Evolutionary conservation across 2,888 invertebrate genomes (phyloP).

Genomic region (Clitarchus hookeri): DNA sequence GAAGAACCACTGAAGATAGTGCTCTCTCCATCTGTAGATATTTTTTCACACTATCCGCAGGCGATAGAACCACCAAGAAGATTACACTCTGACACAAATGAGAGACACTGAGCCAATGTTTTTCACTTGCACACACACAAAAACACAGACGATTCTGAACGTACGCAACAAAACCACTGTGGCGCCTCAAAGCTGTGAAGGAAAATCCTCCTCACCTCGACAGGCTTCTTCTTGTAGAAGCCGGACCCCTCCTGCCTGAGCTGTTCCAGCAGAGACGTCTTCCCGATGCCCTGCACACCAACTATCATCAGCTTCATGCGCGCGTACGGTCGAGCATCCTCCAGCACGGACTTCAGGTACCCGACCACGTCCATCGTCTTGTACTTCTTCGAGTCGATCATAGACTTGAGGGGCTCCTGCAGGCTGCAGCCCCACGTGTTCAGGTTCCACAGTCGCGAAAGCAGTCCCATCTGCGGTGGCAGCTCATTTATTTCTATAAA

Average conservation of each 20-base stretch:
- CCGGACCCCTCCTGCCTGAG: conserved; percentile 84
- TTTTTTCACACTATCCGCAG: no score
- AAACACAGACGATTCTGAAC: no score
- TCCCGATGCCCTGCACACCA: conserved; percentile 82
- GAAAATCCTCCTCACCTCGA: conserved; percentile 57
- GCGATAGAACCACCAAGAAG: no score
- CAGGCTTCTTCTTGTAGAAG: conserved; percentile 70
- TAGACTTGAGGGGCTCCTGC: conserved; percentile 84
- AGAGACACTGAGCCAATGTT: no score
- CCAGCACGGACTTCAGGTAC: conserved; percentile 85
- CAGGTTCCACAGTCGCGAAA: conserved; percentile 95
- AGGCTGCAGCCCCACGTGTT: conserved; percentile 88
- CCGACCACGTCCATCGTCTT: conserved; percentile 95
- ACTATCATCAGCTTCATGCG: conserved; percentile 97
- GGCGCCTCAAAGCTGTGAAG: neutral
- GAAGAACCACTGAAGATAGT: no score
- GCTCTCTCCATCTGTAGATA: no score
- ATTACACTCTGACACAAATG: no score
- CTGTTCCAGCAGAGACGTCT: conserved; percentile 90
- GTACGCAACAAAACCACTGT: no score
- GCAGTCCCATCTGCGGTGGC: conserved; percentile 92
- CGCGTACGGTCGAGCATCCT: conserved; percentile 91
- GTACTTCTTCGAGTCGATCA: conserved; percentile 90
- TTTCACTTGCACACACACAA: no score
- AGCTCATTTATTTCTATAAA: conserved; percentile 75